Evolutionary conservation across 2,797 vertebrate genomes (phyloP), one percentile per base, ranked within the genome.

Genomic region (Falco naumanni): DNA sequence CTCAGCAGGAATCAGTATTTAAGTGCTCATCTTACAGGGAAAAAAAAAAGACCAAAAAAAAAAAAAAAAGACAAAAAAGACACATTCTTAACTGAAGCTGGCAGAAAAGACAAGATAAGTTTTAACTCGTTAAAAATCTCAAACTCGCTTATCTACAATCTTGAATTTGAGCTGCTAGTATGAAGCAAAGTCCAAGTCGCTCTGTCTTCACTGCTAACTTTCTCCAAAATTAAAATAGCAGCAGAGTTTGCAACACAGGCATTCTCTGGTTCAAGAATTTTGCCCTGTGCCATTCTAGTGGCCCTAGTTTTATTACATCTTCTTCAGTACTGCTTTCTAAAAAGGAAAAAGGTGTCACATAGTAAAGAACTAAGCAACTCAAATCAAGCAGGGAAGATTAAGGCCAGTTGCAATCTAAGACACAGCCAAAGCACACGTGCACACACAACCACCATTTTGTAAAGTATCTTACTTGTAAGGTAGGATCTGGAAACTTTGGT

Each of bases 51-150:
- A 29, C 13, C 13, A 61, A 0, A 7, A 34, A 53, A 15, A 68
- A 50, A 41, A 24, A 43, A 43, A 43, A 45, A 45, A 45, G 7
- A 11, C 12, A 33, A 20, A 31, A 3, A 24, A 0, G 48, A 51
- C 6, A 63, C 25, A 85, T 85, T 83, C 69, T 80, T 91, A 86
- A 94, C 31, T 61, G 76, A 91, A 94, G 45, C 25, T 96, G 91
- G 93, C 82, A 95, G 53, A 91, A 95, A 75, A 74, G 25, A 71
- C 57, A 83, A 80, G 69, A 22, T 84, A 92, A 78, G 93, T 96
- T 90, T 91, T 93, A 97, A 92, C 94, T 89, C 45, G 34, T 48
- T 72, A 72, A 50, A 92, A 87, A 96, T 90, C 88, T 91, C 90
- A 68, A 85, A 53, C 56, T 93, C 43, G 34, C 19, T 93, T 93